A percentile compares a stretch with the other conserved stretches of the same genome.
These are phyloP conservation scores for Siniperca chuatsi DNA, from an alignment of 2,113 vertebrate species.

Conservation along the genomic window DNA sequence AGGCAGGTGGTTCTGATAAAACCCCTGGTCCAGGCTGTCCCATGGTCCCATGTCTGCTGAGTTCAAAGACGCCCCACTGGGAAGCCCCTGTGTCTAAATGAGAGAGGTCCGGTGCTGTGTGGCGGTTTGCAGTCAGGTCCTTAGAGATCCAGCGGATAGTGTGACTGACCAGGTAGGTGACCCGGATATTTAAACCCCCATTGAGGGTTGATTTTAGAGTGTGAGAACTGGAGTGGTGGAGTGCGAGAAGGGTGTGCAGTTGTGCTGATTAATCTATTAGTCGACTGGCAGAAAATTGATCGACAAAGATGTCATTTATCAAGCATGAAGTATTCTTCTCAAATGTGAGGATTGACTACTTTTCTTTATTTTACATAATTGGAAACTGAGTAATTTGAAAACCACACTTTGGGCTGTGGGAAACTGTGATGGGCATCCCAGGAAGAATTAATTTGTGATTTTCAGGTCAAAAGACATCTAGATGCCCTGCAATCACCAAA, in stretches of 20 bases:
- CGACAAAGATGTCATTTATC: background rate
- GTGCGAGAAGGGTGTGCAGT: constrained; percentile 15
- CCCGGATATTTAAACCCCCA: constrained; percentile 58
- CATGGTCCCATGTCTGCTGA: constrained; percentile 74
- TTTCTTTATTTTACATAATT: background rate
- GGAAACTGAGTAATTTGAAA: background rate
- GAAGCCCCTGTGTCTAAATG: constrained; percentile 76
- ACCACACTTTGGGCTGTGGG: background rate
- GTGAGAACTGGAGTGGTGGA: constrained; percentile 37
- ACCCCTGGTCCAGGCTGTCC: constrained; percentile 59
- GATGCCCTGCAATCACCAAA: too few species aligned
- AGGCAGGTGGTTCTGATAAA: constrained; percentile 85
- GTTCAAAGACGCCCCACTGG: constrained; percentile 76
- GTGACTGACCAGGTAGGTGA: constrained; percentile 69
- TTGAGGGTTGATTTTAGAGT: constrained; percentile 47
- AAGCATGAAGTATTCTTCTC: too few species aligned
- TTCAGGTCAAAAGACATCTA: background rate
- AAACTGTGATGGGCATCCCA: background rate
- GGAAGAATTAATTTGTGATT: background rate
- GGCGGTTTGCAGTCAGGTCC: constrained; percentile 45
- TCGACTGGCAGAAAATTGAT: background rate
- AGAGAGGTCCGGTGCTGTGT: constrained; percentile 77
- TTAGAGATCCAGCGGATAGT: constrained; percentile 69
- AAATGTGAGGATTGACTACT: background rate
- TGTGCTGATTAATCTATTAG: background rate